Conservation (phyloP, 2,797 vertebrate genomes). For the Choloepus didactylus region DNA sequence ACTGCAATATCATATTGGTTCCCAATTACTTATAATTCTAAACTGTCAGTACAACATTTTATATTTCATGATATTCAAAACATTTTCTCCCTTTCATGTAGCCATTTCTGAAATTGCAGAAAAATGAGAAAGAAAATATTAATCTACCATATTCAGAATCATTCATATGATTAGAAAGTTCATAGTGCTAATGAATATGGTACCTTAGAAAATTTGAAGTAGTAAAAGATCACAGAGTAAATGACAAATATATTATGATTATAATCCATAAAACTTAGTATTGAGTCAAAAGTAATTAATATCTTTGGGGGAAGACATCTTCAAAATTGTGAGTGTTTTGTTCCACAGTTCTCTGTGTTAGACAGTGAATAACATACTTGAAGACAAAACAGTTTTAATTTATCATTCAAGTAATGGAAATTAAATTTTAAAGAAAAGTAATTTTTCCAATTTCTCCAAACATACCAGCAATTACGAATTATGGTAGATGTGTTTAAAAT, state of each 20-base stretch:
- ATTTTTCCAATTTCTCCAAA: not conserved
- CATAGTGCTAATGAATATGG: not conserved
- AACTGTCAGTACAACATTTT: not conserved
- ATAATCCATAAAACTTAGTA: slow-evolving; percentile 49
- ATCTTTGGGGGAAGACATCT: slow-evolving; percentile 7
- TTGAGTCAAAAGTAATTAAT: not conserved
- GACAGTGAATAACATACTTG: not conserved
- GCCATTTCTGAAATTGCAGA: not conserved
- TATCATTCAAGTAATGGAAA: slow-evolving; percentile 21
- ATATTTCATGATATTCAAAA: not conserved
- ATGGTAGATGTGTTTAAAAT: not conserved
- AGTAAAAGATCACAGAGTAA: slow-evolving; percentile 32
- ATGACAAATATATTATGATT: not conserved
- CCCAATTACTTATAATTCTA: not conserved
- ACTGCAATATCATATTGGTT: not conserved
- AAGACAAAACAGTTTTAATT: not conserved
- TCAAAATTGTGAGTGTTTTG: slow-evolving; percentile 56
- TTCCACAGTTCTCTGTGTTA: slow-evolving; percentile 52
- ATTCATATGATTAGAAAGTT: slow-evolving; percentile 36
- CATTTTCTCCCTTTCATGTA: not conserved
- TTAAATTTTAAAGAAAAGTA: slow-evolving; percentile 68
- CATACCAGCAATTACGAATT: not conserved
- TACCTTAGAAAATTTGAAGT: not conserved
- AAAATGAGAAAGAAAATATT: slow-evolving; percentile 46
- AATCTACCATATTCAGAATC: slow-evolving; percentile 27